Conservation (phyloP, 1,140 invertebrate genomes). For the Drosophila biarmipes region DNA sequence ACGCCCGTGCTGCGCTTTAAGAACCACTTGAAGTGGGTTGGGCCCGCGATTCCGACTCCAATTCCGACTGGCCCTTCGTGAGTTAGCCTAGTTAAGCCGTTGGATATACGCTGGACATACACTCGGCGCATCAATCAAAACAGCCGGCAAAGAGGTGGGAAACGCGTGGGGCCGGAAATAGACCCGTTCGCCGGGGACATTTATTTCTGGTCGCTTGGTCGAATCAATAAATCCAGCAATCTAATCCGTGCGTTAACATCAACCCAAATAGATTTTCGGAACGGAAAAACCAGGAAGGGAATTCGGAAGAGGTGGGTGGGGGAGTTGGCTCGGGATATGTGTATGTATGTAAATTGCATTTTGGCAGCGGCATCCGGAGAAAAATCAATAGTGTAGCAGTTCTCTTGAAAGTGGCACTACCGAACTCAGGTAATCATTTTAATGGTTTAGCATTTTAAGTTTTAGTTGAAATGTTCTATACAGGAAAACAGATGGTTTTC, state of each 20-base stretch:
- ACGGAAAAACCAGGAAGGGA: background rate
- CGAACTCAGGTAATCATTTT: background rate
- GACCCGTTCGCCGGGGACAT: constrained; percentile 33
- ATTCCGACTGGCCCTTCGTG: constrained; percentile 45
- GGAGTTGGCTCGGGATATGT: constrained; percentile 4
- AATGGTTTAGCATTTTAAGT: background rate
- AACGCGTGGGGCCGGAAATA: constrained; percentile 55
- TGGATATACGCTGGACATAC: constrained; percentile 27
- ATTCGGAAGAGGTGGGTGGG: background rate
- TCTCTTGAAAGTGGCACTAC: constrained; percentile 17
- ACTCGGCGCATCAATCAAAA: constrained; percentile 40
- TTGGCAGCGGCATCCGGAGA: constrained; percentile 49
- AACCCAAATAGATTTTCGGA: constrained; percentile 59
- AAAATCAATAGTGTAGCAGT: constrained; percentile 61
- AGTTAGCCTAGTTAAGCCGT: constrained; percentile 69
- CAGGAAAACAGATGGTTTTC: background rate
- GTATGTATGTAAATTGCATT: constrained; percentile 51
- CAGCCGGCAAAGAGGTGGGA: constrained; percentile 29
- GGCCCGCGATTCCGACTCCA: constrained; percentile 1
- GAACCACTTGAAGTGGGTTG: constrained; percentile 42
- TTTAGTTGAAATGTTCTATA: background rate
- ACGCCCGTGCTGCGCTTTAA: constrained; percentile 6
- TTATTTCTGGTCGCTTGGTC: constrained; percentile 57
- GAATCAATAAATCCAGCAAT: constrained; percentile 63
- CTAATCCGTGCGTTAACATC: constrained; percentile 73